A percentile compares a stretch with the other conserved stretches of the same genome.
phyloP scores from a whole-genome alignment of 2,113 vertebrate genomes.

The Anhinga rufa region DNA sequence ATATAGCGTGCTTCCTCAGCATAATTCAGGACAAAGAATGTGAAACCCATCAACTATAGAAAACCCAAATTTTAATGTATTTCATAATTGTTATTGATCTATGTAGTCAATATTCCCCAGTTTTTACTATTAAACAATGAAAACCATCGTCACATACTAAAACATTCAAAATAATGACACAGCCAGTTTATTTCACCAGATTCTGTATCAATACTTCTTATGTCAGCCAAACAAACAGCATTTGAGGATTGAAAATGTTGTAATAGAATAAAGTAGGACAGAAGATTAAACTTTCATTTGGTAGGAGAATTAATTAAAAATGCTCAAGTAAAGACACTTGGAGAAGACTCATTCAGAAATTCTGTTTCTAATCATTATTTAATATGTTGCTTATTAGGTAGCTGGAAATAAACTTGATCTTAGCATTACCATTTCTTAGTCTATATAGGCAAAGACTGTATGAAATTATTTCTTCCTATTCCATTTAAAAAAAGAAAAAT shows the following conservation, averaged over 20 bases:
- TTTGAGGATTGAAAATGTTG: background rate
- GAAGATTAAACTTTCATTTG: background rate
- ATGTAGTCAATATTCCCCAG: background rate
- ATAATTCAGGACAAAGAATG: background rate
- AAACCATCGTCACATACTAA: background rate
- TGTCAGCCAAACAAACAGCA: background rate
- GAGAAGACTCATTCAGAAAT: background rate
- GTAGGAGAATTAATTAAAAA: background rate
- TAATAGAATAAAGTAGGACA: background rate
- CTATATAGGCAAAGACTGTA: background rate
- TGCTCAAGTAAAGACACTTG: background rate
- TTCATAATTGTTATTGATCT: background rate
- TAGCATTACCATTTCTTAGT: background rate
- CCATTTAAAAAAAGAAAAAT: background rate
- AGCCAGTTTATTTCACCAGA: background rate
- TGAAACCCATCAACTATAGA: background rate
- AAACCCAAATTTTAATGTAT: background rate
- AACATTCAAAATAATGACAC: background rate
- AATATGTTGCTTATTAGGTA: background rate
- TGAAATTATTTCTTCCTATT: background rate
- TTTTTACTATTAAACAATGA: background rate
- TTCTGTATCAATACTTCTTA: background rate
- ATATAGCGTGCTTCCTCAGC: background rate
- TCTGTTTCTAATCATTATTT: background rate
- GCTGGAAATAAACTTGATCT: background rate